Conservation (phyloP, 2,797 vertebrate genomes). For the Rhinophrynus dorsalis region DNA sequence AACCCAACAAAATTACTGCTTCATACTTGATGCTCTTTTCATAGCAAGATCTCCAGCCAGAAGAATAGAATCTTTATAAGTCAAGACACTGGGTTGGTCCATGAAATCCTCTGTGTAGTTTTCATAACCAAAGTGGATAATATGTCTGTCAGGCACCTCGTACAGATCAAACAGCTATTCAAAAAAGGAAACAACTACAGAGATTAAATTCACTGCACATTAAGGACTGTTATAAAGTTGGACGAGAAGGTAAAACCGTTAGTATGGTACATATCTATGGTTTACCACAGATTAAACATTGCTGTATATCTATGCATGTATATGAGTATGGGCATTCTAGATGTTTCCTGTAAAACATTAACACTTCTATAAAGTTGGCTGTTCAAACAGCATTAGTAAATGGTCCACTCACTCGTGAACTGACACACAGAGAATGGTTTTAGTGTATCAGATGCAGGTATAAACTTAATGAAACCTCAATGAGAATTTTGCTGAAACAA, state of each 20-base stretch:
- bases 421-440: constrained; percentile 2
- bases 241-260: constrained; percentile 15
- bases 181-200: constrained; percentile 53
- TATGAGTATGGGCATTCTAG: constrained; percentile 26
- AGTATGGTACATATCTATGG: constrained; percentile 34
- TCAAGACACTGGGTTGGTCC: constrained; percentile 55
- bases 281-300: constrained; percentile 34
- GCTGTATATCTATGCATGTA: not conserved
- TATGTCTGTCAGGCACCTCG: constrained; percentile 64
- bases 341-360: constrained; percentile 38
- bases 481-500: not conserved
- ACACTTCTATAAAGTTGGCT: constrained; percentile 40
- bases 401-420: constrained; percentile 7
- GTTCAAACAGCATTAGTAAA: constrained; percentile 16
- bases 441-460: not conserved
- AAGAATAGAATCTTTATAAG: constrained; percentile 67
- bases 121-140: constrained; percentile 61
- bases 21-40: constrained; percentile 58
- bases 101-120: constrained; percentile 61
- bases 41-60: constrained; percentile 57
- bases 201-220: constrained; percentile 34
- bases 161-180: constrained; percentile 54
- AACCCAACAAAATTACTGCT: constrained; percentile 67
- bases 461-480: constrained; percentile 15
- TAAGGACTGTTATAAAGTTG: constrained; percentile 21